phyloP scores from a whole-genome alignment of 2,113 vertebrate genomes.

The Neofelis nebulosa region DNA sequence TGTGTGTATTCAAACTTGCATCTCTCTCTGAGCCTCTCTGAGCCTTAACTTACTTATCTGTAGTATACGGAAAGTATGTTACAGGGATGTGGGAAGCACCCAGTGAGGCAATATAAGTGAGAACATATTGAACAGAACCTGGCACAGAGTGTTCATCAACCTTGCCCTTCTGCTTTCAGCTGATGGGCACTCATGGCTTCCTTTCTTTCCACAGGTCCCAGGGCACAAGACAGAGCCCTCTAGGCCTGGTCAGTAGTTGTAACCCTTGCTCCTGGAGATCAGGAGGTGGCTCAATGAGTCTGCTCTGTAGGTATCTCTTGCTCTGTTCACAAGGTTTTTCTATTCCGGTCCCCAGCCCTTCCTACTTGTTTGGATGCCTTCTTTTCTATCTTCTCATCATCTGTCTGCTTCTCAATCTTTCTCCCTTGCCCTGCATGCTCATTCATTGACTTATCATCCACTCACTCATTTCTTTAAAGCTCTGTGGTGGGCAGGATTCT shows the following conservation, averaged over 20 bases:
- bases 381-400: neutral
- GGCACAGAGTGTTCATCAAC: neutral
- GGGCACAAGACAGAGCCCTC: neutral
- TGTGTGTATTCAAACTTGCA: neutral
- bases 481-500: neutral
- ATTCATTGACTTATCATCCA: neutral
- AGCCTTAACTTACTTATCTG: neutral
- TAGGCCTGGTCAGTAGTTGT: neutral
- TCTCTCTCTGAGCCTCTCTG: neutral
- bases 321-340: neutral
- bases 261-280: neutral
- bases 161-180: neutral
- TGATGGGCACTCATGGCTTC: accelerated
- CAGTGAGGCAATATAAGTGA: neutral
- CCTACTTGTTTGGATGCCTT: neutral
- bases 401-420: neutral
- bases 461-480: neutral
- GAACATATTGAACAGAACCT: neutral
- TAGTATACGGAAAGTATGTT: neutral
- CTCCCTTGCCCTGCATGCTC: neutral
- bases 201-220: neutral
- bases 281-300: neutral
- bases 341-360: neutral
- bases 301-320: neutral
- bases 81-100: neutral